These are phyloP conservation scores for Brienomyrus brachyistius DNA, from an alignment of 2,113 vertebrate species.

Conservation along the genomic window DNA sequence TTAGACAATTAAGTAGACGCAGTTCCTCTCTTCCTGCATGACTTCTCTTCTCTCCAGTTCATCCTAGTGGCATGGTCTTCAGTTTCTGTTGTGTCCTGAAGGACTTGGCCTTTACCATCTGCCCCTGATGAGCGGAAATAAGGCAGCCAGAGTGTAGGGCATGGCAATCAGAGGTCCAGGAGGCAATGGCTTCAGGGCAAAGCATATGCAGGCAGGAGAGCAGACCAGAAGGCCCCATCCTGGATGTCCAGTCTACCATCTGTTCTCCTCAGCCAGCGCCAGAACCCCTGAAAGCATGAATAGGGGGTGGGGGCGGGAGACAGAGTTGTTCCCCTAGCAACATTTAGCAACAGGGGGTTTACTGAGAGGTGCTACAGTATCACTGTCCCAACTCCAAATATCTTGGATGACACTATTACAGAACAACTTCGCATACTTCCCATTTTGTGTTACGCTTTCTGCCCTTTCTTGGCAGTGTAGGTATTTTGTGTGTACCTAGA, in stretches of 20 bases:
- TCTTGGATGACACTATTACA: not conserved
- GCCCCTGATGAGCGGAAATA: not conserved
- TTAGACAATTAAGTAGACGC: not conserved
- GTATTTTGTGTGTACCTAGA: not conserved
- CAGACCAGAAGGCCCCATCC: conserved; percentile 17
- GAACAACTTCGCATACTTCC: not conserved
- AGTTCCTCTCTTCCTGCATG: not conserved
- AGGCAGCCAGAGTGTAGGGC: not conserved
- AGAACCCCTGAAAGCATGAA: conserved; percentile 10
- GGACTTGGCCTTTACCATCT: conserved; percentile 9
- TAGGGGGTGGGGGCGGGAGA: conserved; percentile 1
- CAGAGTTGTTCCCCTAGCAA: not conserved
- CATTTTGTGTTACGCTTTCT: not conserved
- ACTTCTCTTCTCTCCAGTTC: not conserved
- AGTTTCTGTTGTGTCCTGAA: not conserved
- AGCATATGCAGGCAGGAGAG: conserved; percentile 21
- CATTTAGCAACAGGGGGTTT: not conserved
- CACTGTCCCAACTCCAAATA: not conserved
- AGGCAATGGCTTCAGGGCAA: conserved; percentile 20
- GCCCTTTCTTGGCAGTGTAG: not conserved
- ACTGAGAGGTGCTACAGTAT: not conserved
- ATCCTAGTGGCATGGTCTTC: not conserved
- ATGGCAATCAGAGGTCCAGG: not conserved
- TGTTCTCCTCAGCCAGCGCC: not conserved
- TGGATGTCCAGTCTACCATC: conserved; percentile 23